Evolutionary conservation across 2,797 vertebrate genomes (phyloP).

Genomic region (Pseudopleuronectes americanus): DNA sequence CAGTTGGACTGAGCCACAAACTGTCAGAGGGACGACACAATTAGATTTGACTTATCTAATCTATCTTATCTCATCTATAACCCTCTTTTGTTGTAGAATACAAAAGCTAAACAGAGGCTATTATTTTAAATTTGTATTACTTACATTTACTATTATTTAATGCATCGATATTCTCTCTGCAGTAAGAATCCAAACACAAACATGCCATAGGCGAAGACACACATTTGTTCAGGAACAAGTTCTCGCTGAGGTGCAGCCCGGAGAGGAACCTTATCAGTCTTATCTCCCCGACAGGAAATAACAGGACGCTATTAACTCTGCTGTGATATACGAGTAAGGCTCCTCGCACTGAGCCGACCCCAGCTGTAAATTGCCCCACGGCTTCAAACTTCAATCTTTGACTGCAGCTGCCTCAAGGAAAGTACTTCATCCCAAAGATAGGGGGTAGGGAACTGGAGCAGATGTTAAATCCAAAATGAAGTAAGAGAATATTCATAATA

Average conservation of each 20-base stretch:
- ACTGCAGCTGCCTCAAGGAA: conserved; percentile 51
- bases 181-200: conserved; percentile 11
- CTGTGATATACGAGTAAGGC: conserved; percentile 47
- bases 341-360: conserved; percentile 16
- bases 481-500: conserved; percentile 17
- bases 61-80: no score
- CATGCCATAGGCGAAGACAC: neutral
- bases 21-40: conserved; percentile 68
- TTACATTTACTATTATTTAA: neutral
- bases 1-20: conserved; percentile 99
- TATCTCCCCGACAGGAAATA: conserved; percentile 27
- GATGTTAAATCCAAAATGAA: conserved; percentile 19
- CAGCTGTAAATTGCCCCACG: conserved; percentile 58
- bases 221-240: neutral
- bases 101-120: neutral
- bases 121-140: neutral
- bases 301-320: neutral
- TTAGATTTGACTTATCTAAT: neutral
- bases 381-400: conserved; percentile 41
- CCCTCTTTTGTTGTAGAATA: no score
- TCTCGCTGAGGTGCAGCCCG: neutral
- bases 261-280: conserved; percentile 2
- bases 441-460: conserved; percentile 24
- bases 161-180: neutral
- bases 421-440: conserved; percentile 30